Evolutionary conservation across 2,797 vertebrate species (phyloP), one percentile per base, ranked within the genome.

Genomic region (Monodelphis domestica): DNA sequence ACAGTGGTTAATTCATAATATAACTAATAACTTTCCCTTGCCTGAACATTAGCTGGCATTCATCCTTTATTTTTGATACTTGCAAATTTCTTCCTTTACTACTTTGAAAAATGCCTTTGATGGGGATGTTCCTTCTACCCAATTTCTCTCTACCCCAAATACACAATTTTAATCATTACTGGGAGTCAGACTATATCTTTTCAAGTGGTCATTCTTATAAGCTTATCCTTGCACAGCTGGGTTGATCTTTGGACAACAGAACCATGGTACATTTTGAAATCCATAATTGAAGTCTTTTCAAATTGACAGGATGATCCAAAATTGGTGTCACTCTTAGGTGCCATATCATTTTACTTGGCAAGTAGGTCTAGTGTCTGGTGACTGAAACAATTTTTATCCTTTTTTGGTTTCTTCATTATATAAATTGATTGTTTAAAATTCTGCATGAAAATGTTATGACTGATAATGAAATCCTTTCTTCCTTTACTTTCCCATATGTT

Each of bases 31-130:
- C 84, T 91, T 92, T 78, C 51, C 7, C 45, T 12, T 63, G 26
- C 70, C 3, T 89, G 28, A 4, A 89, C 70, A 5, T 92, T 84
- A 89, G 29, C 54, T 92, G 54, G 52, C 90, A n/a, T 56, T 78
- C 38, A 88, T 95, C 88, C 29, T 57, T 96, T 94, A 88, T n/a
- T 26, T 89, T 95, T 57, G 45, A 63, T n/a, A 92, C 51, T 92
- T 90, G 87, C 28, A 59, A 50, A 89, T 26, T 57, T 63, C 45
- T 78, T 45, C 7, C n/a, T 45, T 11, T 7, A 78, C 24, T 24
- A 45, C 4, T 45, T 78, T 45, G n/a, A 78, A 78, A 70, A 78
- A 78, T 78, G 4, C 70, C 45, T 24, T 78, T 45, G 38, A 78
- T 78, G n/a, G 59, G 5, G 4, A 2, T 70, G 38, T 7, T 70